Conservation (phyloP, 2,113 vertebrate genomes). For the Physeter macrocephalus region DNA sequence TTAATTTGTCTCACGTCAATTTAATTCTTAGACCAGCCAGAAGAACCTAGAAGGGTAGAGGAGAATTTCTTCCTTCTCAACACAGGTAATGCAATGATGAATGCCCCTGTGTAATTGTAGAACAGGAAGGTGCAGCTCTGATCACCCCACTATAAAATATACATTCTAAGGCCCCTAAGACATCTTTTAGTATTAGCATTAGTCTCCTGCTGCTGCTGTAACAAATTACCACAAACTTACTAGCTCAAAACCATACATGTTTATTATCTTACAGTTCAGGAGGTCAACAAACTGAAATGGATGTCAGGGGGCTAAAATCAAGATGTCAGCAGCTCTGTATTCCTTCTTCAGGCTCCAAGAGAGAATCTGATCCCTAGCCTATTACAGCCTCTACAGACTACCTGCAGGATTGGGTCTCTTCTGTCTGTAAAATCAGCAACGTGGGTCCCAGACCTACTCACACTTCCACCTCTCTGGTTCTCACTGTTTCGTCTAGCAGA, state of each 20-base stretch:
- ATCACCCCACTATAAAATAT: neutral
- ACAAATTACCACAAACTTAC: neutral
- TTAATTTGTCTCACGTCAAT: neutral
- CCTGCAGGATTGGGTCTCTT: neutral
- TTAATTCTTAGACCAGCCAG: neutral
- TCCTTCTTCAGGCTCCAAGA: neutral
- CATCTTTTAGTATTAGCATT: neutral
- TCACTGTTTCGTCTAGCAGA: neutral
- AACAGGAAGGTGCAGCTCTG: neutral
- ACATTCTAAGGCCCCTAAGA: neutral
- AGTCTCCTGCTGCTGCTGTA: neutral
- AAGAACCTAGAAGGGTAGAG: neutral
- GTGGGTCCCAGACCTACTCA: neutral
- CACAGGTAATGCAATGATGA: rapidly evolving
- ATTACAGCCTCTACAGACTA: neutral
- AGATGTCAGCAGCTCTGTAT: neutral
- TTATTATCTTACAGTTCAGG: neutral
- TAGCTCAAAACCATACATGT: neutral
- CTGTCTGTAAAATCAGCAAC: neutral
- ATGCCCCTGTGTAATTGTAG: neutral
- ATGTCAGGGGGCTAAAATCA: neutral
- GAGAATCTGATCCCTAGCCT: neutral
- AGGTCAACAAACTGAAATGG: neutral
- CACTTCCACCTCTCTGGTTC: neutral
- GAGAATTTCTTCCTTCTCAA: neutral